Percentiles rank a stretch among this genome's conserved stretches.
phyloP scores from a whole-genome alignment of 2,888 invertebrate genomes.

The Polylopha cassiicola region DNA sequence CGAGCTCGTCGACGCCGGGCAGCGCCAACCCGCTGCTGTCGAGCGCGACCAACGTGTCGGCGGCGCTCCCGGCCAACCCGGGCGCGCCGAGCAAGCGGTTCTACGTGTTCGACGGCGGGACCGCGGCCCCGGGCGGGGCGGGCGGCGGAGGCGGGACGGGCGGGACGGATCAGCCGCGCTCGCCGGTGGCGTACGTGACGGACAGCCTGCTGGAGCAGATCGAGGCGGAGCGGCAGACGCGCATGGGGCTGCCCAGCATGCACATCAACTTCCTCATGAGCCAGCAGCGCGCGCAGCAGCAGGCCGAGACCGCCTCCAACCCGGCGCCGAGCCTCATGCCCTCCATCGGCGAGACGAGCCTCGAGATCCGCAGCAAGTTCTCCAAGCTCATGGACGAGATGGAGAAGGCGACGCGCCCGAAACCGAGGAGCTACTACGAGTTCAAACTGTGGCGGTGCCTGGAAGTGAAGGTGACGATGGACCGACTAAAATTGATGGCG shows the following conservation, averaged over 20 bases:
- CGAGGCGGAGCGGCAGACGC: conserved; percentile 64
- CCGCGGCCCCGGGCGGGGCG: no score
- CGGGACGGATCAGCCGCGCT: conserved; percentile 62
- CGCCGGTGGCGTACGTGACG: conserved; percentile 68
- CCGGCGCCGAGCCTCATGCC: conserved; percentile 67
- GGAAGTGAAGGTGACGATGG: conserved; percentile 91
- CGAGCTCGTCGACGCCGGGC: conserved; percentile 72
- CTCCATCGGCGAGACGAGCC: conserved; percentile 75
- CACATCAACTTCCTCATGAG: conserved; percentile 69
- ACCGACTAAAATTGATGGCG: conserved; percentile 93
- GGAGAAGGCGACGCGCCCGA: conserved; percentile 72
- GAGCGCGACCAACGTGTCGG: conserved; percentile 66
- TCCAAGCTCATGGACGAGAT: conserved; percentile 75
- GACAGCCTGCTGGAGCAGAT: conserved; percentile 70
- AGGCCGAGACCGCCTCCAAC: conserved; percentile 48
- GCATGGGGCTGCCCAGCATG: conserved; percentile 72
- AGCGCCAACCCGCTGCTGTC: conserved; percentile 69
- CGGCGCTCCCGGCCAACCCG: conserved; percentile 66
- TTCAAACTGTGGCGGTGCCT: conserved; percentile 81
- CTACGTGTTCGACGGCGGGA: conserved; percentile 69
- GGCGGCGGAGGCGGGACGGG: no score
- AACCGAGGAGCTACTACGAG: conserved; percentile 83
- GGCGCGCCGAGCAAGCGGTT: conserved; percentile 63
- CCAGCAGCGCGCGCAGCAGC: conserved; percentile 58
- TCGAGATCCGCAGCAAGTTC: conserved; percentile 76